Base-by-base conservation (phyloP, 2,797 vertebrate genomes). In the Bradypodion pumilum region DNA sequence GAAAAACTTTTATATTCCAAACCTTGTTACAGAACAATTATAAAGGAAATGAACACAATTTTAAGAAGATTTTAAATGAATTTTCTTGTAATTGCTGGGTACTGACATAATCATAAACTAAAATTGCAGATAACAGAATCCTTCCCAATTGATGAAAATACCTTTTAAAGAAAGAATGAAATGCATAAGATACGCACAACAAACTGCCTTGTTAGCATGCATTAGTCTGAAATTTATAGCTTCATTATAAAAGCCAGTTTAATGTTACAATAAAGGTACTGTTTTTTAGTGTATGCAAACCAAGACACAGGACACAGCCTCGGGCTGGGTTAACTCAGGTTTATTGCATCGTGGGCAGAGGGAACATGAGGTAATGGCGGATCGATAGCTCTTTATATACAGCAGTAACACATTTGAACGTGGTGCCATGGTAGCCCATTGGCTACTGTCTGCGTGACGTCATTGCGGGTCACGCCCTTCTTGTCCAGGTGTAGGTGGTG, bases 191-290 rank as follows among this genome's bases (percentile, higher is more conserved):
- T 88, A 75, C 2, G 59, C 86, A 89, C 88, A 37, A 25, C 69
- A 90, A 83, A 37, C 66, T 77, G 86, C 89, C 83, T 78, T 52
- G 77, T 90, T 92, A 88, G 77, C 82, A 73, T 78, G 83, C 86
- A 91, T 91, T 85, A 60, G 78, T 85, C 46, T 89, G 81, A 87
- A 94, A 93, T 91, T 76, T 94, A 93, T 89, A 85, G 87, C 59
- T 92, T 92, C 88, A 77, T 88, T 83, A 82, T 86, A 86, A 59
- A 88, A 91, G 70, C 72, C 92, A 92, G 92, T 93, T 78, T 92
- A 94, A 90, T 90, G 83, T 93, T 92, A 91, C 81, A 89, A 91
- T 92, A 90, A 93, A 93, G 84, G 73, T 90, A 92, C 81, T 94
- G 78, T 92, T n/a, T n/a, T n/a, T n/a, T n/a, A n/a, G n/a, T n/a